Conservation (phyloP, 2,888 invertebrate species). For the Netelia virgata region DNA sequence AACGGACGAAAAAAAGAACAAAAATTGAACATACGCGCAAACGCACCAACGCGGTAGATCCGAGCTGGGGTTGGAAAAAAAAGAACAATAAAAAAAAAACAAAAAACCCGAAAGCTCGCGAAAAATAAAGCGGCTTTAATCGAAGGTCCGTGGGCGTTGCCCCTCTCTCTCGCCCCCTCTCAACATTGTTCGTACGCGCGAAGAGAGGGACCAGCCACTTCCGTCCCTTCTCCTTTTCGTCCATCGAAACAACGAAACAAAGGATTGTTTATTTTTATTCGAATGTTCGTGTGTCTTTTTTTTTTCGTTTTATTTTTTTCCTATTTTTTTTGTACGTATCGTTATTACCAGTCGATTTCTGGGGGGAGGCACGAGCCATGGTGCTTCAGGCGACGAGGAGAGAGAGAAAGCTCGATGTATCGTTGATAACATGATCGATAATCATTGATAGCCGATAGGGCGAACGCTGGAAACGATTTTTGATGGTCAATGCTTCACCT, state of each 20-base stretch:
- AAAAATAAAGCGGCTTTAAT: slow-evolving; percentile 65
- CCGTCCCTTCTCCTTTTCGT: neutral
- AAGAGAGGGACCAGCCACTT: slow-evolving; percentile 3
- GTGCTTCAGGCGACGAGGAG: neutral
- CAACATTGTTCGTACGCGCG: slow-evolving; percentile 3
- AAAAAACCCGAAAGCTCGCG: slow-evolving; percentile 51
- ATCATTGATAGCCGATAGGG: slow-evolving; percentile 43
- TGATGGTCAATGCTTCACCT: neutral
- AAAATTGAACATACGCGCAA: neutral
- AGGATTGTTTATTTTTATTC: slow-evolving; percentile 29
- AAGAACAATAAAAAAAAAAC: neutral
- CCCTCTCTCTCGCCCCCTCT: slow-evolving; percentile 1
- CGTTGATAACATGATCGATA: slow-evolving; percentile 33
- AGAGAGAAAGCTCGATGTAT: slow-evolving; percentile 20
- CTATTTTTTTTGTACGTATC: neutral
- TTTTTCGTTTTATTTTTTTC: slow-evolving; percentile 11
- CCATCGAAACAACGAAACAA: slow-evolving; percentile 37
- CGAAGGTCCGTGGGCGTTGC: slow-evolving; percentile 56
- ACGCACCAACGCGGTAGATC: neutral
- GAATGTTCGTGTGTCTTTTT: neutral
- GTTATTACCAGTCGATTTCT: slow-evolving; percentile 45
- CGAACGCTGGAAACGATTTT: slow-evolving; percentile 18
- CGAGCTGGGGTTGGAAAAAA: too few relatives aligned
- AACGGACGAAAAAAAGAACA: neutral
- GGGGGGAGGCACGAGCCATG: neutral